Evolutionary conservation across 2,113 vertebrate species (phyloP).

Genomic region (Ctenodactylus gundi): DNA sequence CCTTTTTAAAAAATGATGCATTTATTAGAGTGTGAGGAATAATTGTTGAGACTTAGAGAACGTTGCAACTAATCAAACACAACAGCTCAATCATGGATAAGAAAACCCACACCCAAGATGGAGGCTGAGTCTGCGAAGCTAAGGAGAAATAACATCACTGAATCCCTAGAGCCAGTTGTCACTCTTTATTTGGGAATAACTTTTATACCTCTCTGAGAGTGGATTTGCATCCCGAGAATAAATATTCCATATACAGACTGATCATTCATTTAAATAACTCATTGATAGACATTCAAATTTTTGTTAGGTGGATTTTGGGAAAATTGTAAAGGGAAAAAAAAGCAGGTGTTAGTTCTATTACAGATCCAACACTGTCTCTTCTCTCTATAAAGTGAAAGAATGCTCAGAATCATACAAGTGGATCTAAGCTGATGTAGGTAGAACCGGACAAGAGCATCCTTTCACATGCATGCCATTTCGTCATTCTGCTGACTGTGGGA

Average conservation of each 20-base stretch:
- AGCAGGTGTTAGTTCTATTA: neutral
- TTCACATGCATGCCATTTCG: neutral
- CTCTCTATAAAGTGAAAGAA: neutral
- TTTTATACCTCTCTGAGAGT: neutral
- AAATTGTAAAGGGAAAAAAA: neutral
- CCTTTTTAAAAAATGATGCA: neutral
- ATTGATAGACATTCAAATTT: neutral
- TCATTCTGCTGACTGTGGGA: neutral
- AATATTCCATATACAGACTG: neutral
- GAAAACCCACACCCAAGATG: neutral
- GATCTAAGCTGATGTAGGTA: neutral
- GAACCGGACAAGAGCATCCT: neutral
- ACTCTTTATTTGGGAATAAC: neutral
- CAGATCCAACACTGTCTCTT: neutral
- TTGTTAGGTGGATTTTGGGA: neutral
- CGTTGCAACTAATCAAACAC: slow-evolving; percentile 22
- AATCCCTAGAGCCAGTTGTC: neutral
- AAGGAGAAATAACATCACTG: neutral
- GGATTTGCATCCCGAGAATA: neutral
- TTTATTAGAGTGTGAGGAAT: neutral
- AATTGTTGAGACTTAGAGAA: neutral
- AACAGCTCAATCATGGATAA: neutral
- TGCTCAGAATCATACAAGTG: neutral
- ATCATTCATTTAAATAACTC: neutral
- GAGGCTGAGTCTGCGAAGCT: neutral